phyloP scores from a whole-genome alignment of 2,888 invertebrate genomes.

The Phortica okadai region DNA sequence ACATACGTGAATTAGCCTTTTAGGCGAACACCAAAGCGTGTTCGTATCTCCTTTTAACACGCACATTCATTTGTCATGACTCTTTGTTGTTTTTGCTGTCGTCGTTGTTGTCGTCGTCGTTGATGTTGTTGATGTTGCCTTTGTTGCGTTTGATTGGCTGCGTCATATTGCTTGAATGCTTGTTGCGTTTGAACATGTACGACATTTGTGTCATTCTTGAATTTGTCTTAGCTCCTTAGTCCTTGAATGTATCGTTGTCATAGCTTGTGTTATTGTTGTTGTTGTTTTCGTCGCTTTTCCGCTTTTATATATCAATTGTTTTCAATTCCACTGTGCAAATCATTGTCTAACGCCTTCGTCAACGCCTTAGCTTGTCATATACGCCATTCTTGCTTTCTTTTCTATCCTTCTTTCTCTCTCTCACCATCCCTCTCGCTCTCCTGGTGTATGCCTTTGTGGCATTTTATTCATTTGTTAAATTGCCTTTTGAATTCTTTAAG shows the following conservation, averaged over 20 bases:
- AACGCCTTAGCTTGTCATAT: background rate
- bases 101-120: no score
- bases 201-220: background rate
- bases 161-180: background rate
- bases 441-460: no score
- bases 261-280: slow-evolving; percentile 11
- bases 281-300: slow-evolving; percentile 15
- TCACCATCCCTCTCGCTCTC: no score
- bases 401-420: no score
- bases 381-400: no score
- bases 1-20: background rate
- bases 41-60: background rate
- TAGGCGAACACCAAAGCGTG: background rate
- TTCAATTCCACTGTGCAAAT: slow-evolving; percentile 4
- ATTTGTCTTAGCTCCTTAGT: no score
- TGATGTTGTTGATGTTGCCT: no score
- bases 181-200: background rate
- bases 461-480: no score
- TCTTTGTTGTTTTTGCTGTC: slow-evolving; percentile 2
- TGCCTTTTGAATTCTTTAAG: no score
- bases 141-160: slow-evolving; percentile 21
- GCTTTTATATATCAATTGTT: slow-evolving; percentile 4
- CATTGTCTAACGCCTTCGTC: slow-evolving; percentile 36
- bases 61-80: slow-evolving; percentile 14
- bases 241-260: background rate